Evolutionary conservation across 2,888 invertebrate genomes (phyloP).

Genomic region (Acrocera orbiculus): DNA sequence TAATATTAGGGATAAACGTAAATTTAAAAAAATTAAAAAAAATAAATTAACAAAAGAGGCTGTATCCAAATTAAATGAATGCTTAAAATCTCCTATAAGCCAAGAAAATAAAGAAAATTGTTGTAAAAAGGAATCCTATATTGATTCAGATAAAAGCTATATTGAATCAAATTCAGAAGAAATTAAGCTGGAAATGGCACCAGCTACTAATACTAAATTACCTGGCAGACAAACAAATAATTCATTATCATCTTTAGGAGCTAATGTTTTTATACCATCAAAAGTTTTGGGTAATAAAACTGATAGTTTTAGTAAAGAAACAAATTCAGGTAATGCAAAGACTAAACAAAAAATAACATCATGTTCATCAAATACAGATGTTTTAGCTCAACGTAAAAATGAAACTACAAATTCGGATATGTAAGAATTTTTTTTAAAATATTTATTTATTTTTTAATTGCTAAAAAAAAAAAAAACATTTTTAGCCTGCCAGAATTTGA

Average conservation of each 20-base stretch:
- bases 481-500: conserved; percentile 62
- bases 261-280: conserved; percentile 57
- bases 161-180: conserved; percentile 3
- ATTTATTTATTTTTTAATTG: too few species aligned
- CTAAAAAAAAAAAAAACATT: not conserved
- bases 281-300: conserved; percentile 16
- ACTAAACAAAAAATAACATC: conserved; percentile 11
- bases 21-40: conserved; percentile 11
- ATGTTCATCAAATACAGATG: conserved; percentile 5
- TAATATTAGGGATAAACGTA: not conserved
- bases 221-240: conserved; percentile 71
- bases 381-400: conserved; percentile 26
- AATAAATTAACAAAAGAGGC: too few species aligned
- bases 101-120: conserved; percentile 10
- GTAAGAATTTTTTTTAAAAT: conserved; percentile 30
- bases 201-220: conserved; percentile 29
- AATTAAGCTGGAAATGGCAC: conserved; percentile 21
- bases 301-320: conserved; percentile 18
- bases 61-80: conserved; percentile 1
- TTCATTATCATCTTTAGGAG: conserved; percentile 66
- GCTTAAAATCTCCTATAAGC: too few species aligned
- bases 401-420: conserved; percentile 52
- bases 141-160: conserved; percentile 3
- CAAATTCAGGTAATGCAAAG: conserved; percentile 19
- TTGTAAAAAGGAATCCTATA: conserved; percentile 4